These are phyloP conservation scores for Schizothorax lantsangensis DNA, from an alignment of 2,797 vertebrate species.

Conservation along the genomic window DNA sequence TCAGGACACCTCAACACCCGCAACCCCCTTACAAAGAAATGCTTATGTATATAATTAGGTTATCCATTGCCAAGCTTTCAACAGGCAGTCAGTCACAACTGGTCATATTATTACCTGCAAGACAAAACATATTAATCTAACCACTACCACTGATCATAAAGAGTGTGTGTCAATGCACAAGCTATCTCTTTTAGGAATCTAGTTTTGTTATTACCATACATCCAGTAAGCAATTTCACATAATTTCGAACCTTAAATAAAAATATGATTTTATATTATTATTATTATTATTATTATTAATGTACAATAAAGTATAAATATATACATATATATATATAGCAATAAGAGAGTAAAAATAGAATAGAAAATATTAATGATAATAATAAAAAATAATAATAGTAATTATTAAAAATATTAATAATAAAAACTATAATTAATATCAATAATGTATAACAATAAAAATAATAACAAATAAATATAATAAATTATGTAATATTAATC, in stretches of 20 bases:
- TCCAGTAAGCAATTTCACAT: background rate
- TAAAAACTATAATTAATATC: background rate
- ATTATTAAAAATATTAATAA: background rate
- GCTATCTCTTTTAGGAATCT: background rate
- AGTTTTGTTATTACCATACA: background rate
- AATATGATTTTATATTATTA: too few species aligned
- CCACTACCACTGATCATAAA: background rate
- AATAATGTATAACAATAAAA: background rate
- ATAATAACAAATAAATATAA: background rate
- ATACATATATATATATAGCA: too few species aligned
- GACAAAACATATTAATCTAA: constrained; percentile 15
- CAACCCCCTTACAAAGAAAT: constrained; percentile 3
- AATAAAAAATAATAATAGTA: too few species aligned
- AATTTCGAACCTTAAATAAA: background rate
- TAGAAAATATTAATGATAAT: background rate
- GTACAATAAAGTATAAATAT: background rate
- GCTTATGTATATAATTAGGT: constrained; percentile 28
- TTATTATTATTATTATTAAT: background rate
- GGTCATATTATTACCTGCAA: background rate
- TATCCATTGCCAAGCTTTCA: constrained; percentile 30
- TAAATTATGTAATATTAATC: background rate
- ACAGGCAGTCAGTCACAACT: constrained; percentile 29
- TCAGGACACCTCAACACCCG: background rate
- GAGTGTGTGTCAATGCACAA: background rate
- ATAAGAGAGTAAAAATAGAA: too few species aligned